Evolutionary conservation across 2,113 vertebrate species (phyloP).

Genomic region (Lepisosteus osseus): DNA sequence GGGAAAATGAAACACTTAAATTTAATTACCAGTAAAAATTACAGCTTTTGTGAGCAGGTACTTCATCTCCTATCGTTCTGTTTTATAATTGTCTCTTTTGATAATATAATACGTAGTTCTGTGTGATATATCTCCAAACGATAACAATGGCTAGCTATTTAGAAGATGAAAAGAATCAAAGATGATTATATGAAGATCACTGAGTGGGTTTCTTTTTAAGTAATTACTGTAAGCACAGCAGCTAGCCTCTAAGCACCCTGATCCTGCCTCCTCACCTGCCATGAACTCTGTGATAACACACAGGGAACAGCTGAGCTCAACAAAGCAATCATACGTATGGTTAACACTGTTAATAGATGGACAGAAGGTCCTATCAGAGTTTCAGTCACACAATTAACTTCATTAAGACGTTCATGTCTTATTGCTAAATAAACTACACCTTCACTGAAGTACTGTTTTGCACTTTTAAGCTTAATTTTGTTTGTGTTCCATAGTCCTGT

Average conservation of each 20-base stretch:
- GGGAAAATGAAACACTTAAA: constrained; percentile 71
- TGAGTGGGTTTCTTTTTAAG: constrained; percentile 8
- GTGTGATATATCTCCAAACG: constrained; percentile 47
- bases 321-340: too few species aligned
- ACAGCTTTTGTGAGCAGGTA: constrained; percentile 55
- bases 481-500: too few species aligned
- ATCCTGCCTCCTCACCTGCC: not conserved
- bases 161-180: constrained; percentile 39
- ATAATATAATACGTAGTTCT: constrained; percentile 53
- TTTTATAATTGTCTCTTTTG: constrained; percentile 62
- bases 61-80: constrained; percentile 54
- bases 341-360: too few species aligned
- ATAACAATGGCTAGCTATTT: constrained; percentile 49
- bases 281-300: too few species aligned
- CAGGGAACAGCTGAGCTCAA: too few species aligned
- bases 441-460: too few species aligned
- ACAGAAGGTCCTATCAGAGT: too few species aligned
- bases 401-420: too few species aligned
- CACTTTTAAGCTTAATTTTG: too few species aligned
- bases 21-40: constrained; percentile 63
- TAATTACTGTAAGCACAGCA: constrained; percentile 3
- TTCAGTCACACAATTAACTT: too few species aligned
- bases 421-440: too few species aligned
- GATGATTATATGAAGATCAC: constrained; percentile 36
- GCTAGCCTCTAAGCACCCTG: not conserved